Conservation (phyloP, 2,888 invertebrate genomes). For the Bombylius discolor region DNA sequence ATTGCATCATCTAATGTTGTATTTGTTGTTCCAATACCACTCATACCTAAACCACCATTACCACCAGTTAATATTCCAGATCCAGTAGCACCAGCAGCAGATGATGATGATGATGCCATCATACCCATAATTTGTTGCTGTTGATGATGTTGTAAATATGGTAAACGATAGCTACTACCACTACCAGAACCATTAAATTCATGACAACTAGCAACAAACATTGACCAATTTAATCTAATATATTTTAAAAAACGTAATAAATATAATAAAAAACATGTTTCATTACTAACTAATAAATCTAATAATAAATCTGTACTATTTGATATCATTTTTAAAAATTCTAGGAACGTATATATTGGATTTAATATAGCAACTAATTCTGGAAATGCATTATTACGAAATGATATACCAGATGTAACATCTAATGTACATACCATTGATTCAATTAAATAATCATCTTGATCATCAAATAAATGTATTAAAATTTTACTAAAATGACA, state of each 20-base stretch:
- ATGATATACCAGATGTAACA: conserved; percentile 73
- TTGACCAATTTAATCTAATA: conserved; percentile 69
- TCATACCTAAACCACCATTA: conserved; percentile 9
- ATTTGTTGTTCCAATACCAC: conserved; percentile 32
- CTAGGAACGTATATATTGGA: conserved; percentile 75
- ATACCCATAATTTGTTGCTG: background rate
- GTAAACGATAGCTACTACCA: background rate
- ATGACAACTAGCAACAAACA: conserved; percentile 66
- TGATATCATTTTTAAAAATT: conserved; percentile 71
- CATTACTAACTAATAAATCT: conserved; percentile 78
- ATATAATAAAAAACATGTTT: conserved; percentile 79
- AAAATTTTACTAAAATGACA: conserved; percentile 78
- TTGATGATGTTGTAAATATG: no score
- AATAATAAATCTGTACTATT: conserved; percentile 68
- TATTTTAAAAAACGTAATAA: conserved; percentile 73
- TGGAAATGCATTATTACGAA: conserved; percentile 65
- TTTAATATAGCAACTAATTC: conserved; percentile 71
- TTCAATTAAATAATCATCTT: conserved; percentile 82
- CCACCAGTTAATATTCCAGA: conserved; percentile 10
- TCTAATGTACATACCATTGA: conserved; percentile 85
- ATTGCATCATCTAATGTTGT: conserved; percentile 67
- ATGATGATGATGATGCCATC: background rate
- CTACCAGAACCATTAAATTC: conserved; percentile 29
- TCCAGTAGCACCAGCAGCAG: background rate
- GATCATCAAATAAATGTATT: conserved; percentile 77